phyloP scores from a whole-genome alignment of 2,888 invertebrate species.

The Lasioglossum morio region DNA sequence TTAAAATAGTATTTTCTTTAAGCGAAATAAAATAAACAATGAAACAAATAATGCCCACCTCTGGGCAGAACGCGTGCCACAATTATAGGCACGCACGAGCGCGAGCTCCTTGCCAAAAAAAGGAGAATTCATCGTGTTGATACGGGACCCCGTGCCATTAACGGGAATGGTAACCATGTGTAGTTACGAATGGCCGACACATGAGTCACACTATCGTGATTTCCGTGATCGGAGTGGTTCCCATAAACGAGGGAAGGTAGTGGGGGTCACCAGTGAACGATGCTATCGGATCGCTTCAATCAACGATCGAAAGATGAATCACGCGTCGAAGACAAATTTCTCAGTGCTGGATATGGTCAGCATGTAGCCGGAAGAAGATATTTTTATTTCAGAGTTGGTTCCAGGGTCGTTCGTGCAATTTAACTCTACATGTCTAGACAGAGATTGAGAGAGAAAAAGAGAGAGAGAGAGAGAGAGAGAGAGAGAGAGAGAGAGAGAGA shows the following conservation, averaged over 20 bases:
- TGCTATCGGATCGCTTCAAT: constrained; percentile 1
- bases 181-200: not conserved
- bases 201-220: constrained; percentile 26
- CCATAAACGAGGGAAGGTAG: not conserved
- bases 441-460: too few species aligned
- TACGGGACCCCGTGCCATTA: not conserved
- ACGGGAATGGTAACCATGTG: not conserved
- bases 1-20: too few species aligned
- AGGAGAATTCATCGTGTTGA: not conserved
- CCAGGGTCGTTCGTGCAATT: too few species aligned
- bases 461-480: too few species aligned
- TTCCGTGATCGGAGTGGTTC: constrained; percentile 31
- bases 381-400: not conserved
- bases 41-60: too few species aligned
- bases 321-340: not conserved
- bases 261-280: not conserved
- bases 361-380: not conserved
- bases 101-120: not conserved
- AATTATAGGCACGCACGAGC: not conserved
- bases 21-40: too few species aligned
- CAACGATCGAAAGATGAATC: not conserved
- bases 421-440: too few species aligned
- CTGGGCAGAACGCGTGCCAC: not conserved
- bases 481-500: too few species aligned
- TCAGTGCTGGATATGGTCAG: not conserved